These are phyloP conservation scores for Nomada goodeniana DNA, from an alignment of 2,888 invertebrate species.

Conservation along the genomic window DNA sequence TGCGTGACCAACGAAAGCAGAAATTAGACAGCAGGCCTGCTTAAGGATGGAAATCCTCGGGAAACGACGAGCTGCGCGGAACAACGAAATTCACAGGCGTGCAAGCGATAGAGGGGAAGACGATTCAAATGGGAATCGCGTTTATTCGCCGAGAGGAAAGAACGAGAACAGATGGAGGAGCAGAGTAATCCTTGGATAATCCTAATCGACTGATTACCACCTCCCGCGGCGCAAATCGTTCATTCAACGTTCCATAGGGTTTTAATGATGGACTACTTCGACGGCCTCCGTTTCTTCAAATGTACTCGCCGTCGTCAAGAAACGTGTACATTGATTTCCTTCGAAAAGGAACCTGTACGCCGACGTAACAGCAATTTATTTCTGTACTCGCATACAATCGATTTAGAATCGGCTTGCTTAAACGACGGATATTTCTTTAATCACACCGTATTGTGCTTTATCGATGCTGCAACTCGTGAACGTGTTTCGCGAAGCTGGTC, in stretches of 20 bases:
- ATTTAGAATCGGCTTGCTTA: too few relatives aligned
- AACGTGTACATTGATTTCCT: not conserved
- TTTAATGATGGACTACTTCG: conserved; percentile 20
- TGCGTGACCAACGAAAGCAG: too few relatives aligned
- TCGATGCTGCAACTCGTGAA: too few relatives aligned
- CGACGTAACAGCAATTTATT: too few relatives aligned
- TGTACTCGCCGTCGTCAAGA: not conserved
- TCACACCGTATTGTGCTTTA: too few relatives aligned
- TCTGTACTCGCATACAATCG: too few relatives aligned
- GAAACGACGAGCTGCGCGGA: conserved; percentile 53
- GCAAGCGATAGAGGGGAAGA: conserved; percentile 17
- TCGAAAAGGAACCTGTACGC: too few relatives aligned
- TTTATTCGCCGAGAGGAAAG: conserved; percentile 42
- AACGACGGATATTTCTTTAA: too few relatives aligned
- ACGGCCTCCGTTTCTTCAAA: not conserved
- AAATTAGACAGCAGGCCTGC: conserved; percentile 5
- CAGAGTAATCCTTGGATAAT: conserved; percentile 76
- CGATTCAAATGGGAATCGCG: conserved; percentile 40
- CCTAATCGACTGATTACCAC: conserved; percentile 77
- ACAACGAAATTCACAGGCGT: conserved; percentile 23
- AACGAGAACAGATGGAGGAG: conserved; percentile 60
- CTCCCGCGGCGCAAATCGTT: conserved; percentile 66
- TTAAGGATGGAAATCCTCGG: conserved; percentile 51
- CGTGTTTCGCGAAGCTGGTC: too few relatives aligned
- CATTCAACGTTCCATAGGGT: conserved; percentile 43